Evolutionary conservation across 2,113 vertebrate genomes (phyloP).

Genomic region (Strix uralensis): DNA sequence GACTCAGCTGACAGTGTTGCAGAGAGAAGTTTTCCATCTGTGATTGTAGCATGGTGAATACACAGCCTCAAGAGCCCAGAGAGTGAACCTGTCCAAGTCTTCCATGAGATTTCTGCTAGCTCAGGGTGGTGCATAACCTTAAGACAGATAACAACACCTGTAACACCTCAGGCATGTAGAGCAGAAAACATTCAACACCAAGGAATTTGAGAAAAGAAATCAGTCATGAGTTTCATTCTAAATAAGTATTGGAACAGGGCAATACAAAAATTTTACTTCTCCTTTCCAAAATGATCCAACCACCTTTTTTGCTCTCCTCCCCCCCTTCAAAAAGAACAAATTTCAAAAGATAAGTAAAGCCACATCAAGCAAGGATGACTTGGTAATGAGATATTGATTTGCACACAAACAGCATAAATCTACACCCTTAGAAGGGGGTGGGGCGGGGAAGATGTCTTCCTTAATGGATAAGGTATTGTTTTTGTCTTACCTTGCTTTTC

Average conservation of each 20-base stretch:
- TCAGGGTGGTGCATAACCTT: not conserved
- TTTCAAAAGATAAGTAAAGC: not conserved
- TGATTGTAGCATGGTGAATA: not conserved
- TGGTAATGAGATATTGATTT: not conserved
- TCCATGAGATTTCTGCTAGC: not conserved
- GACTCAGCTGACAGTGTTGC: not conserved
- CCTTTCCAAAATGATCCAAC: not conserved
- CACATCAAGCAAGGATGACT: not conserved
- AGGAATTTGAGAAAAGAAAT: not conserved
- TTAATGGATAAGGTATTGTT: not conserved
- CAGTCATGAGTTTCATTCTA: not conserved
- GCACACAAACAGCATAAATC: not conserved
- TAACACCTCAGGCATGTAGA: not conserved
- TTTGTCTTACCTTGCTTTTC: not conserved
- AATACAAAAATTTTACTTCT: not conserved
- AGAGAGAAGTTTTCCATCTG: not conserved
- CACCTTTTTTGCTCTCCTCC: no score
- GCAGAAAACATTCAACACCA: not conserved
- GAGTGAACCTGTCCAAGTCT: not conserved
- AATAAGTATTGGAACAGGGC: not conserved
- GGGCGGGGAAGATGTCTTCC: not conserved
- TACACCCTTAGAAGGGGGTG: not conserved
- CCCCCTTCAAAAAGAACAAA: not conserved
- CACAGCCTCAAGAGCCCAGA: not conserved
- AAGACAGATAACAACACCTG: not conserved